Percentiles rank a stretch among this genome's conserved stretches.
These are phyloP conservation scores for Cyanistes caeruleus DNA, from an alignment of 2,113 vertebrate species.

Conservation along the genomic window DNA sequence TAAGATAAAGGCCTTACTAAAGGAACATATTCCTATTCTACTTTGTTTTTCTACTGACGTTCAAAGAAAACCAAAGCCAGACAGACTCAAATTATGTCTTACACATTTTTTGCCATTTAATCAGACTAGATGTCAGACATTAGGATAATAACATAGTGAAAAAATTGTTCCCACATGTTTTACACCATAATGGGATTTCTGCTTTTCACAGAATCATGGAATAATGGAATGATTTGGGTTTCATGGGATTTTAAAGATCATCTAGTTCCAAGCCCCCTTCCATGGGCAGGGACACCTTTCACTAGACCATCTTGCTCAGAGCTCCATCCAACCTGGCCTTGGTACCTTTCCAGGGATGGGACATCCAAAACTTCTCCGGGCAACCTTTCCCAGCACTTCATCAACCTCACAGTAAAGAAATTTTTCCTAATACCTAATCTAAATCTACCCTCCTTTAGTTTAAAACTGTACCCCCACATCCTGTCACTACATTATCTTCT, in stretches of 20 bases:
- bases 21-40: background rate
- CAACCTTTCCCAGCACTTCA: background rate
- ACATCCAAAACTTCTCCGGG: background rate
- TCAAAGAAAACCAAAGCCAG: background rate
- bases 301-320: background rate
- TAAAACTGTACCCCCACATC: background rate
- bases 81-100: background rate
- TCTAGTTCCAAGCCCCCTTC: background rate
- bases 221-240: background rate
- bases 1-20: background rate
- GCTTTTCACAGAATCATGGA: background rate
- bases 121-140: background rate
- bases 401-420: background rate
- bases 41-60: background rate
- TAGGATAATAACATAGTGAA: background rate
- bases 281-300: background rate
- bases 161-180: background rate
- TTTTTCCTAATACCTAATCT: background rate
- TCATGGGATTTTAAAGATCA: background rate
- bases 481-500: background rate
- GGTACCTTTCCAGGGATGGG: background rate
- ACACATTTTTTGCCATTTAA: background rate
- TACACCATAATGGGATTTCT: background rate
- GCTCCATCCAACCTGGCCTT: background rate
- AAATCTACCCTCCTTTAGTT: background rate